Evolutionary conservation across 2,797 vertebrate species (phyloP), one percentile per base, ranked within the genome.

Genomic region (Gila robusta): DNA sequence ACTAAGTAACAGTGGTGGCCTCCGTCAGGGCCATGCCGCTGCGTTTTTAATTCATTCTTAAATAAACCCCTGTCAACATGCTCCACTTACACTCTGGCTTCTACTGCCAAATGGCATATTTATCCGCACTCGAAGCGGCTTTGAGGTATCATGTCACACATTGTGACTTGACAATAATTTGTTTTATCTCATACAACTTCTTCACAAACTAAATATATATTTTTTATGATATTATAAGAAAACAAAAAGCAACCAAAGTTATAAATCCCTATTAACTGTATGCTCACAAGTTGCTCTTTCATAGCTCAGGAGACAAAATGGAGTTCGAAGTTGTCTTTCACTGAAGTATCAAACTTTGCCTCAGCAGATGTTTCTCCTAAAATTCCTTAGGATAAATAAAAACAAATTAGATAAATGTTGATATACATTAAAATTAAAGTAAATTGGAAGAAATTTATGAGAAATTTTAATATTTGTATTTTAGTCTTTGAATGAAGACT

Each of bases 21-120:
- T 79, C 78, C 85, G 41, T 84, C 83, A 79, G 59, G 82, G 79
- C 77, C 21, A 11, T 54, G 12, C 80, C 3, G 14, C 84, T 88
- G 26, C 81, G 44, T 79, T 83, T 88, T 82, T 83, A 73, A 81
- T 83, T 85, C 52, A 82, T 86, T 73, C 87, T 85, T 80, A 79
- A 84, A 85, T 71, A 74, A 71, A 52, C 56, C 62, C 47, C 76
- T 83, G 79, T 85, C 84, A 78, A 87, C 73, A 78, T 52, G 71
- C 56, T 84, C 79, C 74, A 80, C 79, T 82, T 83, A 85, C 71
- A 80, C 67, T 69, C 81, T 76, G 72, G 56, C 67, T 87, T 84
- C 78, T 64, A 83, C 41, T 52, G 49, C 70, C 72, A 83, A 88
- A 87, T 78, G 82, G 69, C 89, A 90, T 87, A 90, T 88, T 87